Base-by-base conservation (phyloP, 2,113 vertebrate species). In the Tragelaphus strepsiceros region DNA sequence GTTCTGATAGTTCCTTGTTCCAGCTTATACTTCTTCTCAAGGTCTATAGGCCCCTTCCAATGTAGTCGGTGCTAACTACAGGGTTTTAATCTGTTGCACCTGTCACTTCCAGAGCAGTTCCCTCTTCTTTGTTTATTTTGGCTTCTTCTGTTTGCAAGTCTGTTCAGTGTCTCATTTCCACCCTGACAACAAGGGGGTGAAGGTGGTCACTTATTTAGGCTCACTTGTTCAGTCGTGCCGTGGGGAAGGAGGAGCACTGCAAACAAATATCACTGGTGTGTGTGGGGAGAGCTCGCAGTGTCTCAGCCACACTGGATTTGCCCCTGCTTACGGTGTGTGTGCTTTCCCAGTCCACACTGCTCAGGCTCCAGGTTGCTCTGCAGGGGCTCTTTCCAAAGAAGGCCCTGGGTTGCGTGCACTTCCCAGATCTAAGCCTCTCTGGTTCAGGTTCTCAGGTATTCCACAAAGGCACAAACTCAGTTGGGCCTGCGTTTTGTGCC, bases 241-340 rank as follows among this genome's bases (percentile, higher is more conserved):
- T 35, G 16, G 17, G 32, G 9, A 67, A 9, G 4, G 64, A 67
- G 64, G 9, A 67, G 1, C 32, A n/a, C n/a, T 67, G 64, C 32
- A 35, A 21, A 35, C 32, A 67, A 21, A 35, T 35, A n/a, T 35
- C 64, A 67, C 64, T 35, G 64, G 64, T 0, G 0, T 21, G 17
- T 67, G 32, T 35, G 8, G 17, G 4, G 32, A 67, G 9, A 0
- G 1, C 64, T 71, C 4, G 0, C n/a, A 35, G n/a, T 35, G 64
- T 11, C 17, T 71, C 0, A 4, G 64, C 32, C 17, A 35, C 64
- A 35, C 17, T 67, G 32, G 32, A 17, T 35, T 35, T 67, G 32
- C 17, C 32, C 54, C 64, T 0, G 0, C 17, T 67, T 1, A 5
- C 1, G 2, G n/a, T 2, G 0, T 35, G n/a, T 67, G 32, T 67